phyloP scores from a whole-genome alignment of 2,113 vertebrate genomes.

The Sardina pilchardus region DNA sequence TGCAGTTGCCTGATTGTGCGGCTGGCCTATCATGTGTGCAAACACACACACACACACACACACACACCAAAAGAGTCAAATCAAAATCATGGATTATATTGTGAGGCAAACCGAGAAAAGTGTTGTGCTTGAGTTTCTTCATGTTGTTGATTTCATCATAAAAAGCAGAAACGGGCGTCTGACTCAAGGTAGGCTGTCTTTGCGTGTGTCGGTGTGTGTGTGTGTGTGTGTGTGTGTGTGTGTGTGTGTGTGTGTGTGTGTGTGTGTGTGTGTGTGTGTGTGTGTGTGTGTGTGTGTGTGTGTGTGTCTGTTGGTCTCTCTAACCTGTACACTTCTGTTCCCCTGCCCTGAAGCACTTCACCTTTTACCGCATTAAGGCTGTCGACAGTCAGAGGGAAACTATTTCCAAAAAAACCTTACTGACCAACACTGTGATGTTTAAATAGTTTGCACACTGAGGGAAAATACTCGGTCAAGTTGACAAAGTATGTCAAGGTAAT shows the following conservation, averaged over 20 bases:
- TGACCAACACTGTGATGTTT: too few relatives aligned
- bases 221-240: background rate
- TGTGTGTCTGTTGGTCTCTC: background rate
- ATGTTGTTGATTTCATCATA: too few relatives aligned
- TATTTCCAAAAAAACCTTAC: too few relatives aligned
- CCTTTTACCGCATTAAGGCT: too few relatives aligned
- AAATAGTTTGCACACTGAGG: too few relatives aligned
- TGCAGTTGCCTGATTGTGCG: constrained; percentile 87
- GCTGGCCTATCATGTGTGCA: constrained; percentile 52
- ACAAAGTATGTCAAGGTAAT: too few relatives aligned
- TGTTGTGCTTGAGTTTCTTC: background rate
- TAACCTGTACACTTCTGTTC: too few relatives aligned
- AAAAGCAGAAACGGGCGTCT: background rate
- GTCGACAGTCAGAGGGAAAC: too few relatives aligned
- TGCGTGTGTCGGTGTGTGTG: background rate
- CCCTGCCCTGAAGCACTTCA: too few relatives aligned
- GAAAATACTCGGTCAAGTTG: too few relatives aligned
- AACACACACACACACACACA: background rate
- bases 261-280: background rate
- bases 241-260: background rate
- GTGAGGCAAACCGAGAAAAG: too few relatives aligned
- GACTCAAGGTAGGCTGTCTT: background rate
- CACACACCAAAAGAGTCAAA: background rate
- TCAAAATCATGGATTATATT: too few relatives aligned
- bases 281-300: background rate